Base-by-base conservation (phyloP, 30 jellyfish, hydroid and myxozoan genomes). In the Aurelia coerulea region DNA sequence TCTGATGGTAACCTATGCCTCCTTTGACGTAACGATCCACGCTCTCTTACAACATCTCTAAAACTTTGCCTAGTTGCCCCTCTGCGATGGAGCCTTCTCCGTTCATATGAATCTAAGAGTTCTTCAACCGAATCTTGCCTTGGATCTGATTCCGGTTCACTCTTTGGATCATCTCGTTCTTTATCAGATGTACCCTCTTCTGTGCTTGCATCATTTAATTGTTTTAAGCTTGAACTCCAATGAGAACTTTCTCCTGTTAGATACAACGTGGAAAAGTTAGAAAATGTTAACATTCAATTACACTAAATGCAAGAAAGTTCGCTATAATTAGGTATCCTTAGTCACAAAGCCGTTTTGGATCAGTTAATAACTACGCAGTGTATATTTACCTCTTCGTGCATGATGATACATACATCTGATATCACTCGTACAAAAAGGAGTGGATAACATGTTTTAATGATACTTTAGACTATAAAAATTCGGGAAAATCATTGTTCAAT, bases 21-120 rank as follows among this genome's bases (percentile, higher is more conserved):
- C 63, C 96, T 78, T 52, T 68, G 91, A 1, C 91, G 91, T 41
- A 88, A 51, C 5, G 91, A 69, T n/a, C 81, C 86, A 50, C 97
- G 73, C 64, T 80, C 92, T 81, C 97, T 51, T 37, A 60, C 69
- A 13, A 67, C 51, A 54, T 74, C 92, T 41, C 90, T 59, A 56
- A 76, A 76, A 56, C 88, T 89, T 59, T 74, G 92, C 67, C 97
- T 60, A 10, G 90, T 80, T 17, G 98, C 97, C 15, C 98, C 97
- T 68, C 91, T 76, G 65, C 98, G 93, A 18, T 72, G 85, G 1
- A 86, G 80, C 69, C 82, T 80, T 31, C 95, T 86, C 37, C 88
- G 69, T 29, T 87, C 96, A 23, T 62, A 56, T 8, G 86, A 31
- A 33, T 78, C 96, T 7, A 87, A 65, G 0, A 87, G 88, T 62